Conservation (phyloP, 2,888 invertebrate genomes). For the Tetrapedia diversipes region DNA sequence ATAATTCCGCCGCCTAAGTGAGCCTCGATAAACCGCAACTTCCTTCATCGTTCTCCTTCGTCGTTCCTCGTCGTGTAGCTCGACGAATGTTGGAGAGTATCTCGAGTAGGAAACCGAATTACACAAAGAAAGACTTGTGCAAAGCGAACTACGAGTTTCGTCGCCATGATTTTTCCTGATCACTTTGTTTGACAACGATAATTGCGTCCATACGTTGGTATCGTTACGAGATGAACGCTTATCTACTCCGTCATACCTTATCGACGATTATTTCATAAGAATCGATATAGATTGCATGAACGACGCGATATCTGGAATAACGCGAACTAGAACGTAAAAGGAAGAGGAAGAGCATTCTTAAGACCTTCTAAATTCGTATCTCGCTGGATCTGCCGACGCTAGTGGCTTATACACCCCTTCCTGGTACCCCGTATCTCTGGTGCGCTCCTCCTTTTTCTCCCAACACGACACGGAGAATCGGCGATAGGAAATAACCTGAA, state of each 20-base stretch:
- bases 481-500: constrained; percentile 70
- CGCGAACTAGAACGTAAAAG: not conserved
- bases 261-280: constrained; percentile 20
- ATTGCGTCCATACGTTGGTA: not conserved
- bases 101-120: constrained; percentile 49
- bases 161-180: not conserved
- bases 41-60: constrained; percentile 27
- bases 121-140: constrained; percentile 29
- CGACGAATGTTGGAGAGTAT: constrained; percentile 38
- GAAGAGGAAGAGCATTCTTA: constrained; percentile 43
- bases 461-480: constrained; percentile 50
- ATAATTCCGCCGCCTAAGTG: no score
- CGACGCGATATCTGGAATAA: constrained; percentile 29
- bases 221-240: constrained; percentile 14
- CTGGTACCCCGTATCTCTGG: constrained; percentile 5
- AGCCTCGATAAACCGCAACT: constrained; percentile 58
- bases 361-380: constrained; percentile 68
- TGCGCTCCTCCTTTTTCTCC: not conserved
- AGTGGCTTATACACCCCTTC: constrained; percentile 36
- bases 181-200: not conserved
- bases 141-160: not conserved
- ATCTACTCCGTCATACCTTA: constrained; percentile 25
- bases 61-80: constrained; percentile 3
- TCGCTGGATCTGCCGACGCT: constrained; percentile 30
- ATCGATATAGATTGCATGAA: constrained; percentile 44